Percentiles rank a stretch among this genome's conserved stretches.
Conservation (phyloP, 1,140 invertebrate species). For the Drosophila arawakana region DNA sequence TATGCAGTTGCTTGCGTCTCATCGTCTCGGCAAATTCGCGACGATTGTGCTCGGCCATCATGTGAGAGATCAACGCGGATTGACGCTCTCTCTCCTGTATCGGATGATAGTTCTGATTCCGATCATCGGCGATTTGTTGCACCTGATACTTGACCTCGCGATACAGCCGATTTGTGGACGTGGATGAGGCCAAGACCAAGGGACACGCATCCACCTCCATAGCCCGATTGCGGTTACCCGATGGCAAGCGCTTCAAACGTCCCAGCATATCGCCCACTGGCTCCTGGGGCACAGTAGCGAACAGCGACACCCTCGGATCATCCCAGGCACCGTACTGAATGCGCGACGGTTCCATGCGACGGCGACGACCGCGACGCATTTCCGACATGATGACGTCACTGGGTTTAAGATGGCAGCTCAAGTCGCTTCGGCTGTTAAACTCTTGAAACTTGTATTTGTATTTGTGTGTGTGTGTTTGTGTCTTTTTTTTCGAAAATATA, state of each 20-base stretch:
- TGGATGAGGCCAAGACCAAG: slow-evolving; percentile 14
- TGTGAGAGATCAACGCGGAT: slow-evolving; percentile 24
- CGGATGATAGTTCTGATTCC: slow-evolving; percentile 37
- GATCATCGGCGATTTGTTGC: slow-evolving; percentile 57
- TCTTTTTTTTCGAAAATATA: not conserved
- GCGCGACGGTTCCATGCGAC: slow-evolving; percentile 21
- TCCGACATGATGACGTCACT: slow-evolving; percentile 3
- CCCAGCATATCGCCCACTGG: slow-evolving; percentile 53
- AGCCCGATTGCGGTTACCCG: not conserved
- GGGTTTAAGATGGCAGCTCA: not conserved
- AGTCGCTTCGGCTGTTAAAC: not conserved
- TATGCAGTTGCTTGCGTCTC: slow-evolving; percentile 37
- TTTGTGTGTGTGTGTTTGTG: not conserved
- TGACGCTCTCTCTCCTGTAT: slow-evolving; percentile 32
- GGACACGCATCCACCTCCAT: slow-evolving; percentile 43
- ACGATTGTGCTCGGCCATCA: slow-evolving; percentile 34
- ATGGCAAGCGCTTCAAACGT: slow-evolving; percentile 30
- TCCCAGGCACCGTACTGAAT: slow-evolving; percentile 56
- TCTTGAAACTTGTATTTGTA: too few species aligned
- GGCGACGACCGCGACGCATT: slow-evolving; percentile 13
- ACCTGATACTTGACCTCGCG: slow-evolving; percentile 56
- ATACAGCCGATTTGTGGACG: slow-evolving; percentile 24
- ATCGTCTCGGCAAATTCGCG: slow-evolving; percentile 47
- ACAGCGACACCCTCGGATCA: slow-evolving; percentile 53
- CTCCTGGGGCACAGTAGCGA: slow-evolving; percentile 58